Percentiles rank a stretch among this genome's conserved stretches.
Evolutionary conservation across 2,113 vertebrate genomes (phyloP).

Genomic region (Sapayoa aenigma): DNA sequence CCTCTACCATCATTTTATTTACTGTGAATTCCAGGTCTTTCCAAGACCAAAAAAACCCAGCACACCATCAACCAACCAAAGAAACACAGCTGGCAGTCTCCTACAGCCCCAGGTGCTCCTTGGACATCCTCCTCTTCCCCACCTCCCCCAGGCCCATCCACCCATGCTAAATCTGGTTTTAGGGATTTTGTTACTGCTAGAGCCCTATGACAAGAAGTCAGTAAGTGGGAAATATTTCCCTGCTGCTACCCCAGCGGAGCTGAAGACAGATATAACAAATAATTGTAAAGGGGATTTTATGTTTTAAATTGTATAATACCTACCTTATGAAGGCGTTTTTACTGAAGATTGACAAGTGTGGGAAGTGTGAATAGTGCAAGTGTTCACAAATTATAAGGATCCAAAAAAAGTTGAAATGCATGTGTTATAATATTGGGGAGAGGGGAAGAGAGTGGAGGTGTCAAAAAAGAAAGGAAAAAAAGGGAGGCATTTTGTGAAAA

Average conservation of each 20-base stretch:
- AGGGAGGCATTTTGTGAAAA: slow-evolving; percentile 33
- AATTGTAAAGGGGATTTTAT: slow-evolving; percentile 61
- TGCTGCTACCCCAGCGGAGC: background rate
- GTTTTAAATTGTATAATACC: slow-evolving; percentile 68
- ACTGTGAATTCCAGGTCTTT: background rate
- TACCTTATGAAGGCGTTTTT: slow-evolving; percentile 65
- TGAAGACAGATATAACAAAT: slow-evolving; percentile 60
- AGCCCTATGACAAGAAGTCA: background rate
- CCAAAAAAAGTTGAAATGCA: slow-evolving; percentile 65
- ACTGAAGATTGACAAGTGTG: slow-evolving; percentile 70
- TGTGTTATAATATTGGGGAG: slow-evolving; percentile 65
- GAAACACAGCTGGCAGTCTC: background rate
- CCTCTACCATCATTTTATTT: background rate
- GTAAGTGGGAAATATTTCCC: slow-evolving; percentile 5
- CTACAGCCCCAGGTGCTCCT: background rate
- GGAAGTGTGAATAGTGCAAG: slow-evolving; percentile 69
- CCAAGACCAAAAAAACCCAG: background rate
- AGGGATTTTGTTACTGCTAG: background rate
- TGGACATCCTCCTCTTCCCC: background rate
- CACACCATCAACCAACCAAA: background rate
- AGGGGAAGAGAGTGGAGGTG: slow-evolving; percentile 47
- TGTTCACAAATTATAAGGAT: slow-evolving; percentile 68
- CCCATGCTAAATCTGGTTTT: background rate
- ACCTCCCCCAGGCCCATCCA: background rate
- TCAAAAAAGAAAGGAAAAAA: background rate